Percentiles rank a stretch among this genome's conserved stretches.
Conservation (phyloP, 2,888 invertebrate species). For the Trissolcus japonicus region DNA sequence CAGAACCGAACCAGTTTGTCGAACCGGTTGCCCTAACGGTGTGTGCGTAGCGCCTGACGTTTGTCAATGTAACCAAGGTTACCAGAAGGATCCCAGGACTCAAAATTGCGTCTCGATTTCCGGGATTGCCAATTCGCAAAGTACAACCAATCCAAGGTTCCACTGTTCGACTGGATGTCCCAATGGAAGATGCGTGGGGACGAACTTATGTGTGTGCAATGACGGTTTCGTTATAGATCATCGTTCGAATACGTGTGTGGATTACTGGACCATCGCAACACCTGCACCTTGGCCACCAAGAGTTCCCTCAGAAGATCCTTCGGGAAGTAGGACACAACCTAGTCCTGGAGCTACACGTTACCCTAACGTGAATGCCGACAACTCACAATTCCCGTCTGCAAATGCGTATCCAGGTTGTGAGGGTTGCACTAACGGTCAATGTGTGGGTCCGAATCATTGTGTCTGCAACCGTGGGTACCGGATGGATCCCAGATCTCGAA, state of each 20-base stretch:
- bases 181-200: slow-evolving; percentile 70
- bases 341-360: slow-evolving; percentile 73
- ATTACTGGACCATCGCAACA: slow-evolving; percentile 8
- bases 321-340: background rate
- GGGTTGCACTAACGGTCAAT: slow-evolving; percentile 71
- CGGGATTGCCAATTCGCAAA: slow-evolving; percentile 64
- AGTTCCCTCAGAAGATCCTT: background rate
- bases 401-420: background rate
- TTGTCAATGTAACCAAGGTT: slow-evolving; percentile 78
- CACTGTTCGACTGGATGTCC: slow-evolving; percentile 71
- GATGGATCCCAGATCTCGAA: slow-evolving; percentile 20
- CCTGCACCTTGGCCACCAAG: background rate
- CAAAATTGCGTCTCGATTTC: background rate
- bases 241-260: slow-evolving; percentile 66
- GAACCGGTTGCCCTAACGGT: slow-evolving; percentile 71
- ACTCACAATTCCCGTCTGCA: background rate
- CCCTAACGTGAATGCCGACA: slow-evolving; percentile 8
- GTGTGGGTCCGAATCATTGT: slow-evolving; percentile 79
- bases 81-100: slow-evolving; percentile 60
- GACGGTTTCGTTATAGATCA: slow-evolving; percentile 66
- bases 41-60: slow-evolving; percentile 68
- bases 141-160: slow-evolving; percentile 76
- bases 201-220: slow-evolving; percentile 66
- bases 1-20: slow-evolving; percentile 38
- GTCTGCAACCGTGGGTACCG: slow-evolving; percentile 77